phyloP scores from a whole-genome alignment of 2,797 vertebrate genomes.

The Coreius guichenoti region DNA sequence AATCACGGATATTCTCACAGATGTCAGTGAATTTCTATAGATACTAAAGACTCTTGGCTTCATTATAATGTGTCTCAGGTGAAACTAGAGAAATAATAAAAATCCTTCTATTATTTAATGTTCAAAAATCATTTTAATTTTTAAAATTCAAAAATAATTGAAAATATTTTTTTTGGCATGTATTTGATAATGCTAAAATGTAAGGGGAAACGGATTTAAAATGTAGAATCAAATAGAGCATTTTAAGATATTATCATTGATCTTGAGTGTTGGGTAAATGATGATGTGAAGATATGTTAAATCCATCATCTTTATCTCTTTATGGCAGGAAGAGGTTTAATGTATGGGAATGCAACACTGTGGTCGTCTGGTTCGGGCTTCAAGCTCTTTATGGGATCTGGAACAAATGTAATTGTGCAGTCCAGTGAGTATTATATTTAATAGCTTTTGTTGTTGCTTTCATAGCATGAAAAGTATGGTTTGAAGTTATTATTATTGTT shows the following conservation, averaged over 20 bases:
- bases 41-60: not conserved
- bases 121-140: accelerated
- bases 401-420: slow-evolving; percentile 48
- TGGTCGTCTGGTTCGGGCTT: slow-evolving; percentile 38
- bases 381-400: slow-evolving; percentile 53
- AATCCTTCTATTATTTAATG: not conserved
- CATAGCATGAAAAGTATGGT: not conserved
- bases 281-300: not conserved
- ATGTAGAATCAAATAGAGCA: too few species aligned
- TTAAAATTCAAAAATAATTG: not conserved
- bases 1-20: not conserved
- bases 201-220: too few species aligned
- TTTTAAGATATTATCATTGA: not conserved
- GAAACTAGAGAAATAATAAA: not conserved
- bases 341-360: slow-evolving; percentile 48
- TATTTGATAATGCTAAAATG: too few species aligned
- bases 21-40: not conserved
- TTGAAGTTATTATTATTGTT: not conserved
- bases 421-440: slow-evolving; percentile 55
- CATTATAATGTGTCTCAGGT: not conserved
- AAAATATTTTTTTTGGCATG: too few species aligned
- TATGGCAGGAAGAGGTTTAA: slow-evolving; percentile 35
- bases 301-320: not conserved
- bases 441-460: not conserved
- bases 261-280: not conserved